A percentile compares a stretch with the other conserved stretches of the same genome.
These are phyloP conservation scores for Lasioglossum zephyrum DNA, from an alignment of 2,888 invertebrate genomes.

Conservation along the genomic window DNA sequence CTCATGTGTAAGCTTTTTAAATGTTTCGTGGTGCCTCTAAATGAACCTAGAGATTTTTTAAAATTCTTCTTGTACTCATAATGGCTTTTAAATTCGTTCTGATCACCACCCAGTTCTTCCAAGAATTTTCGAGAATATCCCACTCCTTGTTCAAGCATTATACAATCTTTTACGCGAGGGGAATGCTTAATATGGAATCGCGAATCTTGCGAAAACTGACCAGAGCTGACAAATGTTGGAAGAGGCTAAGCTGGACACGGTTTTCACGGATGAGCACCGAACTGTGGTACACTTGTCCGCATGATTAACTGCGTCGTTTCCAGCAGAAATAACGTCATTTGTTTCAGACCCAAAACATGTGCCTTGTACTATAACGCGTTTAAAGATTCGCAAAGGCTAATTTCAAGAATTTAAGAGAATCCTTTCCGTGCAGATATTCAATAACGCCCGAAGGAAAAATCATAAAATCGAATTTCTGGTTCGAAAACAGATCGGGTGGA, in stretches of 20 bases:
- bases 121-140: background rate
- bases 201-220: slow-evolving; percentile 74
- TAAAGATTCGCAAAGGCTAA: too few species aligned
- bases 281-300: slow-evolving; percentile 61
- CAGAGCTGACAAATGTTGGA: slow-evolving; percentile 71
- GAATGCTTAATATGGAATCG: slow-evolving; percentile 67
- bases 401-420: too few species aligned
- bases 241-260: slow-evolving; percentile 63
- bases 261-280: slow-evolving; percentile 65
- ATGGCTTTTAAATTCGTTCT: background rate
- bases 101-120: background rate
- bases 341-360: slow-evolving; percentile 29
- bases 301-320: slow-evolving; percentile 69
- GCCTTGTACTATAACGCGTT: too few species aligned
- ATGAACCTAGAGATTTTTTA: background rate
- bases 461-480: too few species aligned
- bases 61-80: background rate
- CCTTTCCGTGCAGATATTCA: too few species aligned
- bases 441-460: too few species aligned
- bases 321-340: slow-evolving; percentile 69
- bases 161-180: slow-evolving; percentile 31
- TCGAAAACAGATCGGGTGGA: background rate
- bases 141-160: background rate
- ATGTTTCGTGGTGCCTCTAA: background rate
- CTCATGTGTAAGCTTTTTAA: background rate